Conservation (phyloP, 2,888 invertebrate species). For the Pseudeuparius sepicola region DNA sequence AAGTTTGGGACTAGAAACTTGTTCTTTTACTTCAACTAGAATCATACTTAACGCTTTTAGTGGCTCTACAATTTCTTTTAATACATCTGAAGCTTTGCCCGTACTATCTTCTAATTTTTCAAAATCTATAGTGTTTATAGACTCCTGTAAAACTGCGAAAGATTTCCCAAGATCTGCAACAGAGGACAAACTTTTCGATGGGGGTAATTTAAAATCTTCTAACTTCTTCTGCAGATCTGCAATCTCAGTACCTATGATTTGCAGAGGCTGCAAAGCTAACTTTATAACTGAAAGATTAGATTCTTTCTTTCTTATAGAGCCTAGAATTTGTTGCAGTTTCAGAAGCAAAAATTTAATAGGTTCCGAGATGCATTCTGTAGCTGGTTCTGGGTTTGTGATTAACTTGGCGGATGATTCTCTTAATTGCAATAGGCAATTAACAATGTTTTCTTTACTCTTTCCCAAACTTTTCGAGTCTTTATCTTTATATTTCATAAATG, state of each 20-base stretch:
- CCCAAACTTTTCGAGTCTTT: too few species aligned
- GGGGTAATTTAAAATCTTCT: neutral
- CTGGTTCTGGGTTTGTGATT: conserved; percentile 1
- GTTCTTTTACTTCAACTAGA: too few species aligned
- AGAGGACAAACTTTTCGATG: conserved; percentile 19
- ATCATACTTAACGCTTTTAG: too few species aligned
- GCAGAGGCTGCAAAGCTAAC: too few species aligned
- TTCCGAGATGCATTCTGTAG: conserved; percentile 20
- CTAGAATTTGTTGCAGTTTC: conserved; percentile 10
- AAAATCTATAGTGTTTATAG: too few species aligned
- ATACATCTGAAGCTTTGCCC: too few species aligned
- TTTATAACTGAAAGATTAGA: neutral
- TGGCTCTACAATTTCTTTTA: too few species aligned
- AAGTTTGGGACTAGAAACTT: too few species aligned
- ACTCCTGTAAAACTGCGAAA: conserved; percentile 4
- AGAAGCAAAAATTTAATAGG: conserved; percentile 21
- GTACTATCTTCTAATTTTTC: too few species aligned
- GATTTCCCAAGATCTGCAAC: conserved; percentile 16
- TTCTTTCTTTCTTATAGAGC: too few species aligned
- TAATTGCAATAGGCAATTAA: conserved; percentile 1
- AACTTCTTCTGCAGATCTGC: conserved; percentile 3
- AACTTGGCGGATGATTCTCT: neutral
- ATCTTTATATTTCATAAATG: too few species aligned
- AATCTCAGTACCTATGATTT: too few species aligned
- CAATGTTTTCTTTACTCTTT: conserved; percentile 6